phyloP scores from a whole-genome alignment of 1,140 invertebrate genomes.

The Rhyacophila brunnea region DNA sequence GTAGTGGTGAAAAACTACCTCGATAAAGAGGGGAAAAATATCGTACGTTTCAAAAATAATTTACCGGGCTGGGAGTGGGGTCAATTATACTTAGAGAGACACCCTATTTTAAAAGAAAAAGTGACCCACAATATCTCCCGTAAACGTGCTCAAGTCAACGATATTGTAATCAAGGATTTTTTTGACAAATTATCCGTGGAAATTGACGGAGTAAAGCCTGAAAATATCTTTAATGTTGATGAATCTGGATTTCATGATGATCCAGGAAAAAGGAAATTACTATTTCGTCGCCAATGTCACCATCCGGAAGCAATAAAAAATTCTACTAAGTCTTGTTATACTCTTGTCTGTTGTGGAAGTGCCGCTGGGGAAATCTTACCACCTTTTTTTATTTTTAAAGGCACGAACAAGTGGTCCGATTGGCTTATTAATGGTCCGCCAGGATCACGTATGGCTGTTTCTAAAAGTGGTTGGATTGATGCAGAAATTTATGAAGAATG shows the following conservation, averaged over 20 bases:
- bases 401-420: conserved; percentile 20
- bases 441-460: too few species aligned
- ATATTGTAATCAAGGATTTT: too few species aligned
- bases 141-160: too few species aligned
- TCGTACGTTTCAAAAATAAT: too few species aligned
- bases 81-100: too few species aligned
- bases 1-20: too few species aligned
- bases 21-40: too few species aligned
- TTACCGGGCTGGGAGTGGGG: too few species aligned
- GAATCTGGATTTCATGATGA: conserved; percentile 15
- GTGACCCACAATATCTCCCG: too few species aligned
- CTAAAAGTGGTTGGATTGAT: conserved; percentile 25
- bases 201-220: neutral
- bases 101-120: too few species aligned
- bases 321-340: conserved; percentile 16
- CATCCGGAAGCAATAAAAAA: neutral
- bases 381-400: conserved; percentile 13
- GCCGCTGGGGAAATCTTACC: conserved; percentile 18
- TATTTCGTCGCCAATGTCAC: neutral
- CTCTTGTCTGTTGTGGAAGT: conserved; percentile 21
- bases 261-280: conserved; percentile 9
- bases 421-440: conserved; percentile 16
- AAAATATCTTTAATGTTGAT: neutral
- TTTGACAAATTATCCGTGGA: neutral
- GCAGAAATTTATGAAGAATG: conserved; percentile 20